Percentiles rank a stretch among this genome's conserved stretches.
Evolutionary conservation across 2,113 vertebrate genomes (phyloP).

Genomic region (Bos javanicus): DNA sequence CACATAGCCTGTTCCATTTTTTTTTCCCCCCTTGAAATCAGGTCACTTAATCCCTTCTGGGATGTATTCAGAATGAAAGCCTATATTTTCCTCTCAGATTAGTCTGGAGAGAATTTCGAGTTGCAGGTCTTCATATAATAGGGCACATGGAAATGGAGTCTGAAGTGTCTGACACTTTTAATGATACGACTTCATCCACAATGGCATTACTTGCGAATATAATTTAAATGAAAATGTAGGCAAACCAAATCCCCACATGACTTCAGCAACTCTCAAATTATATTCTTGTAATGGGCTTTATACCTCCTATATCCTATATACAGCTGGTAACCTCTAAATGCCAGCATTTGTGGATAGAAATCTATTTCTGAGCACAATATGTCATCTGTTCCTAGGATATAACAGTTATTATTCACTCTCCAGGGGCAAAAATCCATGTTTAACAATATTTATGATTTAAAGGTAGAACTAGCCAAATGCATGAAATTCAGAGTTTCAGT

Average conservation of each 20-base stretch:
- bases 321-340: neutral
- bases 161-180: constrained; percentile 67
- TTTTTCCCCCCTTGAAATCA: constrained; percentile 52
- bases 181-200: constrained; percentile 67
- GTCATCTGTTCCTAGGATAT: neutral
- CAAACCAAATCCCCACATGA: constrained; percentile 4
- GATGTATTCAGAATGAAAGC: constrained; percentile 61
- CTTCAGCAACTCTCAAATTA: constrained; percentile 14
- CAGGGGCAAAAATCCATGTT: neutral
- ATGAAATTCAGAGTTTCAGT: neutral
- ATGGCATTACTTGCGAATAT: constrained; percentile 61
- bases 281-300: neutral
- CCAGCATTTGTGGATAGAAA: constrained; percentile 18
- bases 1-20: constrained; percentile 51
- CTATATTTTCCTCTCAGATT: constrained; percentile 59
- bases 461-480: neutral
- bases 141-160: constrained; percentile 55
- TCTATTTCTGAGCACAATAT: neutral
- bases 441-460: constrained; percentile 23
- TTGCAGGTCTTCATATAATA: constrained; percentile 62
- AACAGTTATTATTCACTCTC: neutral
- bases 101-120: constrained; percentile 61
- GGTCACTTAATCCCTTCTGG: constrained; percentile 71
- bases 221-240: constrained; percentile 59
- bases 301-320: neutral